phyloP scores from a whole-genome alignment of 64 coral and sea anemone species.

The Montipora foliosa region DNA sequence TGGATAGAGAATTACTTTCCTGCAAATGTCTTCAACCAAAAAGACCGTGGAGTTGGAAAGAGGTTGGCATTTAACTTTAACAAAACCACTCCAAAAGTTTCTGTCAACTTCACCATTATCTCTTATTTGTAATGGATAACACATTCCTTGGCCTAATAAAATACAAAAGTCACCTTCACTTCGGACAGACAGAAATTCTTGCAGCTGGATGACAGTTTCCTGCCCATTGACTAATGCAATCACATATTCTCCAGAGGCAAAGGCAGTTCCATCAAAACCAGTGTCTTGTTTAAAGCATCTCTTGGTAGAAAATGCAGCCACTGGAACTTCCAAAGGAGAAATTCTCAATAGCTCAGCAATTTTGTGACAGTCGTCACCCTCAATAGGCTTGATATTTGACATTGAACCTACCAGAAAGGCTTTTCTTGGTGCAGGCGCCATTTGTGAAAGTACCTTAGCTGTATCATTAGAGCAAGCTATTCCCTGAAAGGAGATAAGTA shows the following conservation, averaged over 20 bases:
- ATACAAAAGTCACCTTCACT: background rate
- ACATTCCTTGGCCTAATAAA: slow-evolving; percentile 48
- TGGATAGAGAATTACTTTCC: slow-evolving; percentile 48
- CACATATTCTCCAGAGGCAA: slow-evolving; percentile 32
- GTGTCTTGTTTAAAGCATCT: slow-evolving; percentile 43
- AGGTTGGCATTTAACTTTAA: slow-evolving; percentile 36
- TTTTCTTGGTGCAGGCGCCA: background rate
- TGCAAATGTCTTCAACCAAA: slow-evolving; percentile 26
- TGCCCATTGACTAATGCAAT: slow-evolving; percentile 16
- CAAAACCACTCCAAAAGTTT: slow-evolving; percentile 65
- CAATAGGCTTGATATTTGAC: slow-evolving; percentile 42
- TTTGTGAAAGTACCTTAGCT: slow-evolving; percentile 28
- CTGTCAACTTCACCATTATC: slow-evolving; percentile 39
- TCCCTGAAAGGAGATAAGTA: background rate
- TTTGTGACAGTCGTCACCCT: background rate
- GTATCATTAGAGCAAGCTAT: slow-evolving; percentile 32
- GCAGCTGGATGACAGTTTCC: slow-evolving; percentile 49
- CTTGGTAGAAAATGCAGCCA: slow-evolving; percentile 24
- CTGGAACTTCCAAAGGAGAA: slow-evolving; percentile 8
- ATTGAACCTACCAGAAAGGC: slow-evolving; percentile 20
- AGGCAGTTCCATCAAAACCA: slow-evolving; percentile 64
- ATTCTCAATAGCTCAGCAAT: slow-evolving; percentile 15
- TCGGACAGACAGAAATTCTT: slow-evolving; percentile 53
- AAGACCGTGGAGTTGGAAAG: slow-evolving; percentile 7
- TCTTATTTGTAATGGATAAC: slow-evolving; percentile 2